Evolutionary conservation across 2,113 vertebrate species (phyloP).

Genomic region (Numenius arquata): DNA sequence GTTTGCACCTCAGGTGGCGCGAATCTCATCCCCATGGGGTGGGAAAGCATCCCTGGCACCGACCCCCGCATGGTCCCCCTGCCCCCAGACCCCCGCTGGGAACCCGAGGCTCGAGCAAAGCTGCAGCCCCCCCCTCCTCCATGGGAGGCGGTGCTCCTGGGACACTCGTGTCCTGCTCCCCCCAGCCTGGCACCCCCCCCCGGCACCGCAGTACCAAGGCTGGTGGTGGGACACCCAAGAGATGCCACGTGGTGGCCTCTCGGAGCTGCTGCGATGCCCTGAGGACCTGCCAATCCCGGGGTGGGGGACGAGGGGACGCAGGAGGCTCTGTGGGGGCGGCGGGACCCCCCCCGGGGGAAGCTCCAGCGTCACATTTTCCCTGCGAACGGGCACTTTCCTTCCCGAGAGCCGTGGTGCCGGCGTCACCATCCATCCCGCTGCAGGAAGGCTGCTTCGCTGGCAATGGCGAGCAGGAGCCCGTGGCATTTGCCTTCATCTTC

Average conservation of each 20-base stretch:
- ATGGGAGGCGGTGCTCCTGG: neutral
- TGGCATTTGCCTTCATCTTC: neutral
- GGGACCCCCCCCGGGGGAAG: neutral
- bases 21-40: neutral
- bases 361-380: neutral
- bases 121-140: neutral
- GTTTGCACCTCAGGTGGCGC: neutral
- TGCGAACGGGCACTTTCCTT: neutral
- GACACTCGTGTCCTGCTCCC: neutral
- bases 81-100: too few species aligned
- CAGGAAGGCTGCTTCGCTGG: neutral
- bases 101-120: neutral
- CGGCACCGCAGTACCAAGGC: accelerated
- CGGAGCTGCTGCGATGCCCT: too few species aligned
- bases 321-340: neutral
- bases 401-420: neutral
- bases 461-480: neutral
- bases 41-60: neutral
- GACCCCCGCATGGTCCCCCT: too few species aligned
- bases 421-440: neutral
- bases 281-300: neutral
- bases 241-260: neutral
- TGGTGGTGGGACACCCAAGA: neutral
- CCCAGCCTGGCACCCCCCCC: neutral
- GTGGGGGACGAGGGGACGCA: neutral